Base-by-base conservation (phyloP, 1,140 invertebrate genomes). In the Neodiprion fabricii region DNA sequence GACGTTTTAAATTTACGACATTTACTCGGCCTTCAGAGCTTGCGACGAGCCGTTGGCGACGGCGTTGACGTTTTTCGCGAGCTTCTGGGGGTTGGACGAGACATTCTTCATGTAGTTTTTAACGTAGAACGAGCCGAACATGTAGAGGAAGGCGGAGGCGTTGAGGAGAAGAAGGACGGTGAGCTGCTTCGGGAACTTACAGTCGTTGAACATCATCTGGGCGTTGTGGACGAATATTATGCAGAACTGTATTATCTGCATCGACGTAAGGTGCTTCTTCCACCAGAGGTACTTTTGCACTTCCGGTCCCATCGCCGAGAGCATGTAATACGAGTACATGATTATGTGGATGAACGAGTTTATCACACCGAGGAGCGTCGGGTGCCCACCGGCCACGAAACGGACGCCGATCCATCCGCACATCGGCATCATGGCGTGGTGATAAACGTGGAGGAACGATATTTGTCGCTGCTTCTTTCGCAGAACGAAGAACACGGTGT, bases 261-360 rank as follows among this genome's bases (percentile, higher is more conserved):
- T 88, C 23, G 89, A 91, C 0, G 96, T 98, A 10, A 98, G 90
- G 82, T 98, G 94, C 82, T 93, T 96, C 86, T 98, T 98, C 96
- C 96, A 98, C 96, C 96, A 97, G 5, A 97, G 87, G 84, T 95
- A 96, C 81, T 95, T 95, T 83, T 96, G 94, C 83, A 95, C 92
- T 28, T 91, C 87, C 1, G 96, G 95, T 40, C 96, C 95, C 76
- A 96, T 87, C 0, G 95, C 94, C 0, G 96, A 91, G 1, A 97
- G 87, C 80, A 96, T 89, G 81, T 97, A 97, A 83, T 97, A 97
- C 0, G 90, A 87, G 82, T 97, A 97, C 95, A 97, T 96, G 47
- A 96, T 87, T 79, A 95, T 87, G 81, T 97, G 96, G 71, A 97
- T 93, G 79, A 95, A 94, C 4, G 95, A 93, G 85, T 98, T 98